A percentile compares a stretch with the other conserved stretches of the same genome.
Conservation (phyloP, 2,797 vertebrate genomes). For the Loriculus beryllinus region DNA sequence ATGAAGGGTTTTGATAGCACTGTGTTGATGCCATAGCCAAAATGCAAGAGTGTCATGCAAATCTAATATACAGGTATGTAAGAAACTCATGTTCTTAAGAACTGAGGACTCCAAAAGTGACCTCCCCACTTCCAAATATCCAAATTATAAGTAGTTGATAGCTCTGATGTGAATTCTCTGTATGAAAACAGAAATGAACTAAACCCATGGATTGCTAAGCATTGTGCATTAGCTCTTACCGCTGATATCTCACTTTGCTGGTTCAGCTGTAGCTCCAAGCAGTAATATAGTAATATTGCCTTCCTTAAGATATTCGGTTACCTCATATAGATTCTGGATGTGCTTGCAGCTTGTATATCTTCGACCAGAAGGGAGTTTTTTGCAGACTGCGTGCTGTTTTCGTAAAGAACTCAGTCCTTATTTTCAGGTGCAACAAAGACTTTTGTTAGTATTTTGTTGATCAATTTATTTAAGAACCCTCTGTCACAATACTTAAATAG, state of each 20-base stretch:
- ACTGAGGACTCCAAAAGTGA: background rate
- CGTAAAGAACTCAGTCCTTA: background rate
- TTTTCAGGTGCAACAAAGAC: background rate
- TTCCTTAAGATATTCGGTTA: background rate
- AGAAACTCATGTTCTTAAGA: background rate
- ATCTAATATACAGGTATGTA: background rate
- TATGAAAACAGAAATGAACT: background rate
- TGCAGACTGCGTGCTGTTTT: background rate
- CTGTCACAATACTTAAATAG: background rate
- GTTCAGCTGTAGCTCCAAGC: background rate
- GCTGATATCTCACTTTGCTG: background rate
- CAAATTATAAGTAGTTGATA: background rate
- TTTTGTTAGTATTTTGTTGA: background rate
- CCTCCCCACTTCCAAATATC: background rate
- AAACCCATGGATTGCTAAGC: background rate
- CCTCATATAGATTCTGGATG: background rate
- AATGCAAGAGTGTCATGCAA: background rate
- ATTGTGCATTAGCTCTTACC: background rate
- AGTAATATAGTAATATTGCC: background rate
- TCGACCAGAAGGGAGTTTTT: background rate
- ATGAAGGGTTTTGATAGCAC: background rate
- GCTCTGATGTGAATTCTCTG: background rate
- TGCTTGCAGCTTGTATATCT: background rate
- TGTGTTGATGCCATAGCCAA: background rate
- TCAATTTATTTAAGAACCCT: background rate